Percentiles rank a stretch among this genome's conserved stretches.
These are phyloP conservation scores for Coleophora flavipennella DNA, from an alignment of 2,888 invertebrate genomes.

Conservation along the genomic window DNA sequence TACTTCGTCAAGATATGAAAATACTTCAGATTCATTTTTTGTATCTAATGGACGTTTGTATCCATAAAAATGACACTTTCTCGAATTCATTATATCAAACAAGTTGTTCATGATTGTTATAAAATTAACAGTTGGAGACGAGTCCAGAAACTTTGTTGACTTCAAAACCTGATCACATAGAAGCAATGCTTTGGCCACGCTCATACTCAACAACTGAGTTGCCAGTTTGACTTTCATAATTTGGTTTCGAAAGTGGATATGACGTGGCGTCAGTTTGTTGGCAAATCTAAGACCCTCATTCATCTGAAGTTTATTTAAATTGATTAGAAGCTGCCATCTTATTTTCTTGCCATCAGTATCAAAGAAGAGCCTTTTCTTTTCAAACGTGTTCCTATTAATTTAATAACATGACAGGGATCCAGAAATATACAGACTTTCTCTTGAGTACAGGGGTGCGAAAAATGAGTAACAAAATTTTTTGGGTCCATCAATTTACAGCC, in stretches of 20 bases:
- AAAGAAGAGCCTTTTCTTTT: conserved; percentile 7
- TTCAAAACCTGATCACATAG: neutral
- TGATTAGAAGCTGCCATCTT: conserved; percentile 10
- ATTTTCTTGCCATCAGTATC: conserved; percentile 5
- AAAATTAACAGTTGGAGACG: neutral
- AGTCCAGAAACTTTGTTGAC: neutral
- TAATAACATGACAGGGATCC: too few species aligned
- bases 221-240: conserved; percentile 6
- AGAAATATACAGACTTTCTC: too few species aligned
- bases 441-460: too few species aligned
- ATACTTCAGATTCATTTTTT: neutral
- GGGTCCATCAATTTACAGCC: too few species aligned
- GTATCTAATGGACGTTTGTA: neutral
- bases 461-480: too few species aligned
- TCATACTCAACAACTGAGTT: conserved; percentile 5
- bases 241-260: conserved; percentile 5
- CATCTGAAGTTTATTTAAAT: conserved; percentile 13
- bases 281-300: too few species aligned
- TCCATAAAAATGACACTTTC: neutral
- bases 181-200: conserved; percentile 5
- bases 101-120: conserved; percentile 1
- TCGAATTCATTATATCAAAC: conserved; percentile 1
- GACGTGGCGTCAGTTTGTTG: conserved; percentile 4
- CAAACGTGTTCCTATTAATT: conserved; percentile 10
- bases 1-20: neutral